Base-by-base conservation (phyloP, 2,888 invertebrate genomes). In the Theretra japonica region DNA sequence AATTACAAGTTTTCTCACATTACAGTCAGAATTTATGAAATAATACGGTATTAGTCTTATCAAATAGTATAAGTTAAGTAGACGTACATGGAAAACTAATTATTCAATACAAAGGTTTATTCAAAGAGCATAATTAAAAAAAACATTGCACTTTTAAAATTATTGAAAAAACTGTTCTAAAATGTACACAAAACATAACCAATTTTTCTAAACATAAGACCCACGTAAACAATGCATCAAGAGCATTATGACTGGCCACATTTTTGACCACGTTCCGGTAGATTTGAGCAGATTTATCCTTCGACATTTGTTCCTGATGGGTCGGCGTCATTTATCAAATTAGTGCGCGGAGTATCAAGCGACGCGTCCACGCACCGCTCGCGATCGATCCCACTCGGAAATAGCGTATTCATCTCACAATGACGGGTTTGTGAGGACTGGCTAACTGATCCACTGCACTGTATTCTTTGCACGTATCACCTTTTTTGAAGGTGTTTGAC, bases 351-450 rank as follows among this genome's bases (percentile, higher is more conserved):
- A 62, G 17, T 77, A 77, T 79, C 77, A 77, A 65, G 33, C 71
- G 58, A 62, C 71, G 79, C 77, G 75, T 70, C 75, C 77, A 71
- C 75, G 71, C 74, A 48, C 77, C 70, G 69, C 48, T 68, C 68
- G 79, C 72, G 75, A 77, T 77, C 79, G 73, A 77, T 79, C 72
- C 75, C 59, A 73, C 70, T 68, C 75, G 72, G 72, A 73, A 79
- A 79, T 77, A 72, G 70, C 60, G 72, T 72, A 72, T 73, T 73
- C 79, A 76, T 78, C 79, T 75, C 70, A 21, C 48, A 65, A 65
- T 65, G 65, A 65, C 65, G 48, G 65, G 48, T 17, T 41, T 11
- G 23, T 41, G 65, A 1, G 30, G 23, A 15, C 23, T 23, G 48
- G 23, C 41, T 23, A 11, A 8, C 19, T 48, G 4, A 48, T 48